A percentile compares a stretch with the other conserved stretches of the same genome.
Evolutionary conservation across 2,113 vertebrate genomes (phyloP).

Genomic region (Anguilla rostrata): DNA sequence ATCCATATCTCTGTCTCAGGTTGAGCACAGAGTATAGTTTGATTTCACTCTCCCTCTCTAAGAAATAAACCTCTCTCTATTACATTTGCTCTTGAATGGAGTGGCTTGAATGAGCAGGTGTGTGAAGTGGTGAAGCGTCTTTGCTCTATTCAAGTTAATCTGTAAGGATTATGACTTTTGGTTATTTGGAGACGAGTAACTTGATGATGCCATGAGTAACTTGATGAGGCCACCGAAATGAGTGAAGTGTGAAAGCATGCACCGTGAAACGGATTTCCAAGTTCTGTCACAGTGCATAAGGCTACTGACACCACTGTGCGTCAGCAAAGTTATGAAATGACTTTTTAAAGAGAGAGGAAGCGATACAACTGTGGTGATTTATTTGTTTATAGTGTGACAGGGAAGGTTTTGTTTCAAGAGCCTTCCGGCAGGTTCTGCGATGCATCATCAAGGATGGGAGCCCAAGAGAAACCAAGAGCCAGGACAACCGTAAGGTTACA

Average conservation of each 20-base stretch:
- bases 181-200: constrained; percentile 9
- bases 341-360: neutral
- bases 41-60: neutral
- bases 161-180: neutral
- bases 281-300: constrained; percentile 2
- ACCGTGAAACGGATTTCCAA: neutral
- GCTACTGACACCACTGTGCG: neutral
- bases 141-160: neutral
- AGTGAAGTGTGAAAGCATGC: neutral
- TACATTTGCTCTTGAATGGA: neutral
- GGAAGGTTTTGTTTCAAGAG: neutral
- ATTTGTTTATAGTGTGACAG: neutral
- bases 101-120: neutral
- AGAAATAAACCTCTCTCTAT: neutral
- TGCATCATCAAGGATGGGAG: neutral
- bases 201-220: neutral
- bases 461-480: neutral
- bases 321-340: neutral
- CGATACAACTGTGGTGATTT: neutral
- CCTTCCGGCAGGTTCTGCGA: neutral
- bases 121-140: neutral
- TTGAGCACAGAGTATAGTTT: neutral
- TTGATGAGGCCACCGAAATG: neutral
- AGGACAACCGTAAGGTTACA: neutral
- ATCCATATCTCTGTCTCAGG: neutral